Base-by-base conservation (phyloP, 2,797 vertebrate species). In the Bryconaethiops microstoma region DNA sequence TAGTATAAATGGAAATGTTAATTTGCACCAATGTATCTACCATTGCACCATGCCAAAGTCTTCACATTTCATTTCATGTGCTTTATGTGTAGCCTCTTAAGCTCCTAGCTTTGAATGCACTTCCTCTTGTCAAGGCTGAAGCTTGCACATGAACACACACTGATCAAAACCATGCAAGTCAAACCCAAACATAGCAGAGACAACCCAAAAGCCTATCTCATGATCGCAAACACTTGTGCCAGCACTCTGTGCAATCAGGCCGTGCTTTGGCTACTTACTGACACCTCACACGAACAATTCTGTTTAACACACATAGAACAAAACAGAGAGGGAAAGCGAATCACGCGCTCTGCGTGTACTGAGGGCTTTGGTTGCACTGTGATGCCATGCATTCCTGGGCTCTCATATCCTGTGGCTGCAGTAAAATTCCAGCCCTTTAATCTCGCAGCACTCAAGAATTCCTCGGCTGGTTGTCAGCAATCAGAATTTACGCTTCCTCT, bases 271-370 rank as follows among this genome's bases (percentile, higher is more conserved):
- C 86, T 94, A 93, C 95, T 95, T 92, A 94, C 94, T 91, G 94
- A 94, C 89, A 94, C 92, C 91, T 94, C 95, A 93, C 92, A 95
- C 93, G 92, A 93, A 92, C 91, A 89, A 85, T 84, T 92, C 81
- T 89, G 88, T 89, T 90, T 93, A 90, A 86, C 87, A 88, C 87
- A 89, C 88, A 85, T 14, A 65, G 16, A 64, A 65, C 63, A 65
- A 29, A 64, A 64, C 59, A 60, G 21, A 60, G 57, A 85, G 19
- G 40, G 67, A 67, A 72, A 74, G 29, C 35, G 21, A 35, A 69
- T 79, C 76, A 64, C 21, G 25, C 60, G 48, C 50, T 70, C 40
- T 57, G 67, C 14, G 23, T 63, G 63, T 74, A 76, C 71, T 12
- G 35, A 57, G 39, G 35, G 39, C 63, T 65, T 64, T 70, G 69